phyloP scores from a whole-genome alignment of 2,797 vertebrate genomes.

The Australoheros facetus region DNA sequence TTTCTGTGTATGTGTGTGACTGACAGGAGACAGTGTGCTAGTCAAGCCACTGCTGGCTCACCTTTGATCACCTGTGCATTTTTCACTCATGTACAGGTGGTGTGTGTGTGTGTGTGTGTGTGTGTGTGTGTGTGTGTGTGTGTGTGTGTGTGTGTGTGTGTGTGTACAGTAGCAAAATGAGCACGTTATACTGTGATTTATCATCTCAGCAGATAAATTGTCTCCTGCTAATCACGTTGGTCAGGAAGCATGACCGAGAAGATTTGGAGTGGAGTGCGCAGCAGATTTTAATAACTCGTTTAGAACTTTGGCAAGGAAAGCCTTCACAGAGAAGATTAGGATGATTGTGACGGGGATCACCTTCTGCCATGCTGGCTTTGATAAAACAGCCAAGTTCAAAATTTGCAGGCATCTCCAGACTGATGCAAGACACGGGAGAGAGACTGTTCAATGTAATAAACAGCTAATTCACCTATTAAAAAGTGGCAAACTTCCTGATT shows the following conservation, averaged over 20 bases:
- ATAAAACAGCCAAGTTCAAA: too few species aligned
- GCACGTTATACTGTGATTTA: neutral
- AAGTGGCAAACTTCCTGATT: neutral
- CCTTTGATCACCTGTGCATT: rapidly evolving
- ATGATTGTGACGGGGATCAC: neutral
- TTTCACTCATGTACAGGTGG: neutral
- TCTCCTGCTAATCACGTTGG: neutral
- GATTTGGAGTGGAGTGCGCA: neutral
- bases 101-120: rapidly evolving
- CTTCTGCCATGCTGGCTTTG: neutral
- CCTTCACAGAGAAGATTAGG: neutral
- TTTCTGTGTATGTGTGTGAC: neutral
- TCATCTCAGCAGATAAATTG: neutral
- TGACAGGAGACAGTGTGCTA: neutral
- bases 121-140: too few species aligned
- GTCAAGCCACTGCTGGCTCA: neutral
- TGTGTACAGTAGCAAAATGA: neutral
- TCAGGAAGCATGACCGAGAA: neutral
- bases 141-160: rapidly evolving
- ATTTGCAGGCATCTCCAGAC: neutral
- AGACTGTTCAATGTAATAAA: neutral
- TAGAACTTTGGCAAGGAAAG: neutral
- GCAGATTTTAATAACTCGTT: neutral
- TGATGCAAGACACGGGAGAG: neutral
- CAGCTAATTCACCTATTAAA: neutral